Evolutionary conservation across 1,140 invertebrate species (phyloP).

Genomic region (Parasteatoda tepidariorum): DNA sequence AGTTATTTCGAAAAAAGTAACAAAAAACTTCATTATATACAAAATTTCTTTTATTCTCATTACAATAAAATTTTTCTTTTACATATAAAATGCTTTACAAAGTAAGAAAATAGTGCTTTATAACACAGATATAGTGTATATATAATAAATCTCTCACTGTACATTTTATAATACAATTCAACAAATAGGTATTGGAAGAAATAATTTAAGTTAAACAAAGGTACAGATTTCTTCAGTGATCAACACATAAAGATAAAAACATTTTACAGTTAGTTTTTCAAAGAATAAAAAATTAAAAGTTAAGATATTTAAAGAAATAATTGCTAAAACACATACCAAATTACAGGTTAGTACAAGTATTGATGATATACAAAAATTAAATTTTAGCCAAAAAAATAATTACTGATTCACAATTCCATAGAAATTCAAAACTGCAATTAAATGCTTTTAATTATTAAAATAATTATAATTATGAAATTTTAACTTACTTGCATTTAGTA

Average conservation of each 20-base stretch:
- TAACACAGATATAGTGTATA: constrained; percentile 15
- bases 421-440: no score
- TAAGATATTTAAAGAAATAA: no score
- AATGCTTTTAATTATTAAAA: no score
- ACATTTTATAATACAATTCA: constrained; percentile 46
- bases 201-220: background rate
- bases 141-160: constrained; percentile 54
- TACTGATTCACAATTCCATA: no score
- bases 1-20: no score
- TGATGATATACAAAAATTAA: no score
- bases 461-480: background rate
- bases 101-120: constrained; percentile 9
- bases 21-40: no score
- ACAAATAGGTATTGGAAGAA: constrained; percentile 71
- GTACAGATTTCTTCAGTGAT: background rate
- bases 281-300: background rate
- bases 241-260: background rate
- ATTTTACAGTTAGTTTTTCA: background rate
- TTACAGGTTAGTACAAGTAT: no score
- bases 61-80: no score
- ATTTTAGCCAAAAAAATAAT: no score
- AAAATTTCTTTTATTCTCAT: no score
- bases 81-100: constrained; percentile 46
- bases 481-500: background rate
- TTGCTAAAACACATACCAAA: no score